These are phyloP conservation scores for Podabrus alpinus DNA, from an alignment of 2,888 invertebrate species.

Conservation along the genomic window DNA sequence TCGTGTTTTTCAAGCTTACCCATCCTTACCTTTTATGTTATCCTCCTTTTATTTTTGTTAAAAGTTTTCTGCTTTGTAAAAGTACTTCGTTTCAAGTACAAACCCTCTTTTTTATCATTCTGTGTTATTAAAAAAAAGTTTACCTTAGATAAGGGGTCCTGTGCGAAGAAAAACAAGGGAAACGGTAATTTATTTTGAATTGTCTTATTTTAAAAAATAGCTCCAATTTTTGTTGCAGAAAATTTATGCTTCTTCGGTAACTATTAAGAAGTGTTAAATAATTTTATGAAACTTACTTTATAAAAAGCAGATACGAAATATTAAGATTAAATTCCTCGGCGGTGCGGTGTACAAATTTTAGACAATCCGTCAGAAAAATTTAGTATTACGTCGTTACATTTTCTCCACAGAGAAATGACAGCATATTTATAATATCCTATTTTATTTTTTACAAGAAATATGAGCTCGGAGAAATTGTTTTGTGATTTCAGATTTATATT, in stretches of 20 bases:
- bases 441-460: conserved; percentile 35
- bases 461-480: conserved; percentile 32
- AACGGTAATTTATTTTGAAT: conserved; percentile 40
- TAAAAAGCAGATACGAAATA: conserved; percentile 14
- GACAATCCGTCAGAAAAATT: conserved; percentile 38
- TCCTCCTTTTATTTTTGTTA: conserved; percentile 46
- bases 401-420: conserved; percentile 38
- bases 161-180: conserved; percentile 39
- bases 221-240: not conserved
- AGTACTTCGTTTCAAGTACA: conserved; percentile 49
- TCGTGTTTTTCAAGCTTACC: conserved; percentile 35
- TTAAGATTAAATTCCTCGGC: conserved; percentile 25
- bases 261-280: conserved; percentile 4
- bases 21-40: conserved; percentile 40
- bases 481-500: conserved; percentile 31
- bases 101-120: conserved; percentile 50
- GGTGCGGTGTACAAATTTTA: conserved; percentile 36
- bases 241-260: not conserved
- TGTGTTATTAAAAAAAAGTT: conserved; percentile 51
- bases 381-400: conserved; percentile 39
- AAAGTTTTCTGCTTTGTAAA: conserved; percentile 49
- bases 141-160: conserved; percentile 43
- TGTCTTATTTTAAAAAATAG: conserved; percentile 28
- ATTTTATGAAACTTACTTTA: conserved; percentile 8
- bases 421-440: conserved; percentile 38